These are phyloP conservation scores for Daubentonia madagascariensis DNA, from an alignment of 2,113 vertebrate genomes.

Conservation along the genomic window DNA sequence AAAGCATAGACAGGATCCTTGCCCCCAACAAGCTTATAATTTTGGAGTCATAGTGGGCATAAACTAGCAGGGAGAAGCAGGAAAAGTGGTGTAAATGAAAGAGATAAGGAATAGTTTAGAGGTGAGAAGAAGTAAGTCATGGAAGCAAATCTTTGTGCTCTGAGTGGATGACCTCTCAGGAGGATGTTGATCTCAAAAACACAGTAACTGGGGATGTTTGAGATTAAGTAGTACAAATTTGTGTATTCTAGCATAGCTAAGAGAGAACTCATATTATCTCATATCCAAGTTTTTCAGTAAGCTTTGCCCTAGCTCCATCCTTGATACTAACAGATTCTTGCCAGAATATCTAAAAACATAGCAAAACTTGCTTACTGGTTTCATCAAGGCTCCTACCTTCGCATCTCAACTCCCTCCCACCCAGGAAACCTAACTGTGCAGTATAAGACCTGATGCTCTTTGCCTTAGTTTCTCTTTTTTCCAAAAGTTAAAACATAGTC, in stretches of 20 bases:
- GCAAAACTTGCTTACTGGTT: background rate
- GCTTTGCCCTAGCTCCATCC: background rate
- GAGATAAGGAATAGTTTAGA: background rate
- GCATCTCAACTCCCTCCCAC: background rate
- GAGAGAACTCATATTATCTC: background rate
- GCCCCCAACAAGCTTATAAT: background rate
- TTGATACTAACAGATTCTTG: background rate
- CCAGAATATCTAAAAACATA: background rate
- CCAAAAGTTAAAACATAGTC: background rate
- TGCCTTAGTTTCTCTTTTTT: background rate
- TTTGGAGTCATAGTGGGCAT: background rate
- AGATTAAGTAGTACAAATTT: background rate
- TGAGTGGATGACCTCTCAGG: background rate
- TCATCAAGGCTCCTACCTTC: background rate
- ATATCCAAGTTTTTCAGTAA: background rate
- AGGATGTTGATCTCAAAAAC: background rate
- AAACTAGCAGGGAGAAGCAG: background rate
- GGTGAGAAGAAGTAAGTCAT: background rate
- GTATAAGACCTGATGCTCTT: background rate
- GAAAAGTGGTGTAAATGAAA: background rate
- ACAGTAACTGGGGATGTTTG: background rate
- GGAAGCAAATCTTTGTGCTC: background rate
- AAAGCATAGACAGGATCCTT: background rate
- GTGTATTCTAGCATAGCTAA: background rate
- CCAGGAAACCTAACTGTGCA: background rate